Evolutionary conservation across 2,888 invertebrate species (phyloP).

Genomic region (Masnerella sp.): DNA sequence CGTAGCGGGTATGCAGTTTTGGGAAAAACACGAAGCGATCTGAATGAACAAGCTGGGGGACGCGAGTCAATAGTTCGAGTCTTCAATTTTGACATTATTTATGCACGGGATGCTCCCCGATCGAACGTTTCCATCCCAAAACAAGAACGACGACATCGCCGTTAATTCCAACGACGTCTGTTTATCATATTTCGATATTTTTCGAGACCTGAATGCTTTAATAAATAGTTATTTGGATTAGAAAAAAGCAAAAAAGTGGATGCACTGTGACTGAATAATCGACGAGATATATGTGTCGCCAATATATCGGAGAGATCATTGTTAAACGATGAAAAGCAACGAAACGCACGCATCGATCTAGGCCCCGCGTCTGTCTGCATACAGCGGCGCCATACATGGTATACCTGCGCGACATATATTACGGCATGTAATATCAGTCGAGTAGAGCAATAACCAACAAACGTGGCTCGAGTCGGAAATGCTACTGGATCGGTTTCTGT

Average conservation of each 20-base stretch:
- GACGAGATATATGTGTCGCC: conserved; percentile 55
- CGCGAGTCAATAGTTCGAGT: conserved; percentile 16
- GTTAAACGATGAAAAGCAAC: conserved; percentile 60
- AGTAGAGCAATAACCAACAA: conserved; percentile 54
- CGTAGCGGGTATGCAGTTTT: conserved; percentile 68
- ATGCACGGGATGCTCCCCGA: conserved; percentile 6
- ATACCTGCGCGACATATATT: conserved; percentile 58
- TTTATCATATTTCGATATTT: no score
- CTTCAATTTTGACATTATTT: conserved; percentile 41
- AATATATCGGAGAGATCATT: conserved; percentile 58
- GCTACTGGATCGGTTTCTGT: conserved; percentile 18
- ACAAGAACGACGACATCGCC: no score
- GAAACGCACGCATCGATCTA: conserved; percentile 58
- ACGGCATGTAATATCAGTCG: conserved; percentile 61
- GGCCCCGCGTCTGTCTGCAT: conserved; percentile 49
- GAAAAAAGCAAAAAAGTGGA: conserved; percentile 20
- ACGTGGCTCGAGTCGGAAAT: conserved; percentile 51
- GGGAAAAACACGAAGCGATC: conserved; percentile 41
- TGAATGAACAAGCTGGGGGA: conserved; percentile 19
- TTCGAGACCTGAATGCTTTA: conserved; percentile 34
- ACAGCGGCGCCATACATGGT: conserved; percentile 59
- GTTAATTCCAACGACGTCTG: no score
- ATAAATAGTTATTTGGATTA: conserved; percentile 38
- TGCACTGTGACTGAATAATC: conserved; percentile 50
- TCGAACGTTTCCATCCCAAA: no score